Evolutionary conservation across 2,888 invertebrate species (phyloP).

Genomic region (Panopea generosa): DNA sequence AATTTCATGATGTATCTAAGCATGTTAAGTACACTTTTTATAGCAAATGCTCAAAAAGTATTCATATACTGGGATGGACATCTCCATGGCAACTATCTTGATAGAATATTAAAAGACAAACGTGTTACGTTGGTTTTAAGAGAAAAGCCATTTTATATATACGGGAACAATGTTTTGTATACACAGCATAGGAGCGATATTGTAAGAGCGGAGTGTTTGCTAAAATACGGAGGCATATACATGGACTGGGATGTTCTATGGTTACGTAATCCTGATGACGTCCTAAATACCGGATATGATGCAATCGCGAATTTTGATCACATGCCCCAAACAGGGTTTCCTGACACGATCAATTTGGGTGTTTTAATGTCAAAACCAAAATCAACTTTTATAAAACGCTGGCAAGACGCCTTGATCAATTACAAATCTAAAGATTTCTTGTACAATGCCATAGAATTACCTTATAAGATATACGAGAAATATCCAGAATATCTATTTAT

Average conservation of each 20-base stretch:
- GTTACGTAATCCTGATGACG: constrained; percentile 73
- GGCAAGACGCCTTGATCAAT: constrained; percentile 68
- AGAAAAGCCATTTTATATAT: constrained; percentile 68
- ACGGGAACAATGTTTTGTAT: constrained; percentile 72
- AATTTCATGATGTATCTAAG: constrained; percentile 81
- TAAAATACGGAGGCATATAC: constrained; percentile 83
- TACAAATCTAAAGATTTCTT: constrained; percentile 69
- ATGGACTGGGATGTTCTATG: constrained; percentile 83
- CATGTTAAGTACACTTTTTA: constrained; percentile 76
- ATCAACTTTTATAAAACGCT: constrained; percentile 68
- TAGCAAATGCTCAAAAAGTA: constrained; percentile 76
- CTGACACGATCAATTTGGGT: constrained; percentile 74
- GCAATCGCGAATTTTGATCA: constrained; percentile 81
- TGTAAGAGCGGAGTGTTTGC: constrained; percentile 80
- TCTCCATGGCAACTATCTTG: constrained; percentile 76
- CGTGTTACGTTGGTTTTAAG: constrained; percentile 66
- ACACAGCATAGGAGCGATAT: constrained; percentile 80
- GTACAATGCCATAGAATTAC: constrained; percentile 72
- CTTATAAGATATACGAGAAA: constrained; percentile 77
- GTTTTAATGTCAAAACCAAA: constrained; percentile 79
- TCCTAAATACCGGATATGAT: constrained; percentile 72
- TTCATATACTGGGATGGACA: constrained; percentile 79
- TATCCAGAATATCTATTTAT: constrained; percentile 78
- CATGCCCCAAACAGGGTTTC: constrained; percentile 71
- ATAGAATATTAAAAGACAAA: constrained; percentile 69